phyloP scores from a whole-genome alignment of 1,140 invertebrate genomes.

The Halotydeus destructor region DNA sequence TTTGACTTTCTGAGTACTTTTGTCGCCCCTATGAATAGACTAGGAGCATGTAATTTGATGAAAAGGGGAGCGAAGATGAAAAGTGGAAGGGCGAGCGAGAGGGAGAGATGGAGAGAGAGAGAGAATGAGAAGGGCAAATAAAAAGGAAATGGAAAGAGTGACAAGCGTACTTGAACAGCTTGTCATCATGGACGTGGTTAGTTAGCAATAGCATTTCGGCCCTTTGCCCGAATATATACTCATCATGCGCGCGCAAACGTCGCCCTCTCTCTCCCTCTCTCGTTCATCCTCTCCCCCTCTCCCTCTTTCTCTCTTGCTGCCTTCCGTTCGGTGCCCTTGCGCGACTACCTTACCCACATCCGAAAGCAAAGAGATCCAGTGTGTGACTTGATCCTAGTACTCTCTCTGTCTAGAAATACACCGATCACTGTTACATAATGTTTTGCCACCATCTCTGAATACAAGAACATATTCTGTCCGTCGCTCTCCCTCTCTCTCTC shows the following conservation, averaged over 20 bases:
- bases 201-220: not conserved
- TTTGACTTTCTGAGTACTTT: too few relatives aligned
- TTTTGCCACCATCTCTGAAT: not conserved
- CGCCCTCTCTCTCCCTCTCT: not conserved
- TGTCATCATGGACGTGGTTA: too few relatives aligned
- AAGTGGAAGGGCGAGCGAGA: too few relatives aligned
- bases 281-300: not conserved
- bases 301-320: not conserved
- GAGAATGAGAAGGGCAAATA: not conserved
- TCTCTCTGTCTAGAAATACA: too few relatives aligned
- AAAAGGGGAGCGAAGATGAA: too few relatives aligned
- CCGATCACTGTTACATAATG: too few relatives aligned
- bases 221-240: not conserved
- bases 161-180: not conserved
- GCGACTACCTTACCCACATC: too few relatives aligned
- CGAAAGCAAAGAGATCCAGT: too few relatives aligned
- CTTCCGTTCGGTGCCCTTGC: too few relatives aligned
- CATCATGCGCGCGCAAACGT: not conserved
- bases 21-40: too few relatives aligned
- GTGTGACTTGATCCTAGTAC: too few relatives aligned
- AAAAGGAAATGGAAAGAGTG: not conserved
- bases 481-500: not conserved
- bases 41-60: too few relatives aligned
- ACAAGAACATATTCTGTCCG: not conserved
- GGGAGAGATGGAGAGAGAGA: slow-evolving; percentile 2